A percentile compares a stretch with the other conserved stretches of the same genome.
phyloP scores from a whole-genome alignment of 2,888 invertebrate species.

The Mycalesis mineus region DNA sequence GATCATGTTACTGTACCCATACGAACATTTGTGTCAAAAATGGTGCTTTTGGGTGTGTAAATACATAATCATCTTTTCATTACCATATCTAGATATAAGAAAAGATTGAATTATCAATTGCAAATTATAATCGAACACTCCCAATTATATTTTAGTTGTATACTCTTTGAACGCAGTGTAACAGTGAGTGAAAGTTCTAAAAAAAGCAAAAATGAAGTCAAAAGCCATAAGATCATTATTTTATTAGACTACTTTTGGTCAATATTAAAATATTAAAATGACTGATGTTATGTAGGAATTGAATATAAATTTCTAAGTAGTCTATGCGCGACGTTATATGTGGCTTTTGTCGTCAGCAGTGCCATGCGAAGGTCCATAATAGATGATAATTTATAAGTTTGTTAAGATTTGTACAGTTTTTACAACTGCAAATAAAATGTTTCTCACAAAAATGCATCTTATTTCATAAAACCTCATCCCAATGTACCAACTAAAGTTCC shows the following conservation, averaged over 20 bases:
- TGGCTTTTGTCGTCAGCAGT: conserved; percentile 51
- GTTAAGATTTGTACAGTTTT: conserved; percentile 80
- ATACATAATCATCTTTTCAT: conserved; percentile 54
- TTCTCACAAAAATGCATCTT: conserved; percentile 60
- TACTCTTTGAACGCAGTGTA: conserved; percentile 22
- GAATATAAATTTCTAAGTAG: conserved; percentile 28
- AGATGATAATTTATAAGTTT: conserved; percentile 75
- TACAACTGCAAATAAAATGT: conserved; percentile 78
- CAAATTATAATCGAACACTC: conserved; percentile 23
- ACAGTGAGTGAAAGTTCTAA: conserved; percentile 24
- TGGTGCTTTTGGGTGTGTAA: conserved; percentile 66
- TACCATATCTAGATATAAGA: conserved; percentile 54
- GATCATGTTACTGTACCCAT: conserved; percentile 29
- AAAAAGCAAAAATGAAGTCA: conserved; percentile 31
- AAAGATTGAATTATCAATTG: conserved; percentile 31
- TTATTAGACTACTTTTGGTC: conserved; percentile 20
- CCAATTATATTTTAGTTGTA: conserved; percentile 24
- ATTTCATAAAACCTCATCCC: conserved; percentile 29
- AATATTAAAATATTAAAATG: conserved; percentile 34
- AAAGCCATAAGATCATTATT: conserved; percentile 28
- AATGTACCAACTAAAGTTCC: background rate
- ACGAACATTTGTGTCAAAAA: conserved; percentile 62
- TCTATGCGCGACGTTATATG: conserved; percentile 28
- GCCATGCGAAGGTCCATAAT: conserved; percentile 78
- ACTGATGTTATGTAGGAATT: conserved; percentile 49